Percentiles rank a stretch among this genome's conserved stretches.
These are phyloP conservation scores for Limnothrissa miodon DNA, from an alignment of 2,113 vertebrate species.

Conservation along the genomic window DNA sequence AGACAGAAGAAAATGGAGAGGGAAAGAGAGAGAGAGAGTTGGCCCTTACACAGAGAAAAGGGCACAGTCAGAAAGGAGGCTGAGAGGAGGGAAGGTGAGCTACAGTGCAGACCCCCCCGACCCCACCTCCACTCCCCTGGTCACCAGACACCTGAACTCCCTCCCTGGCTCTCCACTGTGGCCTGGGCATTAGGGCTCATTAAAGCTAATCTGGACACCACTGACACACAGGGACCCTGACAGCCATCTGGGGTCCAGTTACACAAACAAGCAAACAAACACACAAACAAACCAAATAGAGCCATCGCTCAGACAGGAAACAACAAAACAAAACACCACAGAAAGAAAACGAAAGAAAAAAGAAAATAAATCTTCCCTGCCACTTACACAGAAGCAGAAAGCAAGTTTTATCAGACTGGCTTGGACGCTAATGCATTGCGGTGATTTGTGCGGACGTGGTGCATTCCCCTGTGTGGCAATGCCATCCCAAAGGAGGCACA, in stretches of 20 bases:
- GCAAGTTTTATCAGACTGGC: not conserved
- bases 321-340: too few species aligned
- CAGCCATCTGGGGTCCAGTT: slow-evolving; percentile 45
- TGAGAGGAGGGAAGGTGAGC: not conserved
- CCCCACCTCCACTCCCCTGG: not conserved
- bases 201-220: slow-evolving; percentile 45
- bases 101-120: not conserved
- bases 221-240: slow-evolving; percentile 22
- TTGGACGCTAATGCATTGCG: not conserved
- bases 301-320: not conserved
- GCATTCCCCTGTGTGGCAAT: slow-evolving; percentile 23
- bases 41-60: not conserved
- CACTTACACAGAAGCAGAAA: not conserved
- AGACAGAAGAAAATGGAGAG: too few species aligned
- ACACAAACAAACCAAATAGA: not conserved
- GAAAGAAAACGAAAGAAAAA: too few species aligned
- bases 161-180: not conserved
- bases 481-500: too few species aligned
- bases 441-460: not conserved
- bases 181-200: slow-evolving; percentile 40
- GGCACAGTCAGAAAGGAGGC: not conserved
- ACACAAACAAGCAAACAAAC: not conserved
- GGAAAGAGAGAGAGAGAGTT: not conserved
- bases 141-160: not conserved
- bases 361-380: not conserved